A percentile compares a stretch with the other conserved stretches of the same genome.
These are phyloP conservation scores for Zeugodacus cucurbitae DNA, from an alignment of 1,140 invertebrate species.

Conservation along the genomic window DNA sequence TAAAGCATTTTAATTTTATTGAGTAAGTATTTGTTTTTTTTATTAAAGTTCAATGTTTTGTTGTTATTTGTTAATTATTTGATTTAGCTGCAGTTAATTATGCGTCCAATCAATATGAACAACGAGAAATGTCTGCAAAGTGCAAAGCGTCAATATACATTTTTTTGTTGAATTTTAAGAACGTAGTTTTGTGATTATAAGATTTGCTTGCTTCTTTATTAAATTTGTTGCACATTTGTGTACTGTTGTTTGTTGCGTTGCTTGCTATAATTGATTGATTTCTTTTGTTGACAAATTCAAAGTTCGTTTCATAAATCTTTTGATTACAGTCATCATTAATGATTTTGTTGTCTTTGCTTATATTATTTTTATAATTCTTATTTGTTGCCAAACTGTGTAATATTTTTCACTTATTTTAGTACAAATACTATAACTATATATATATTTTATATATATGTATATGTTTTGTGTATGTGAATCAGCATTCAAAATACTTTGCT, in stretches of 20 bases:
- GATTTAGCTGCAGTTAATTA: neutral
- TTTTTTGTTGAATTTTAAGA: neutral
- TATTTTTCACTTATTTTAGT: neutral
- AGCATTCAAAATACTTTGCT: neutral
- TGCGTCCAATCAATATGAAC: neutral
- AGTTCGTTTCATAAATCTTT: slow-evolving; percentile 37
- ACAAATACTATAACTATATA: neutral
- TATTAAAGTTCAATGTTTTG: neutral
- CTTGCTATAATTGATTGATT: slow-evolving; percentile 26
- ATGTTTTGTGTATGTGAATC: neutral
- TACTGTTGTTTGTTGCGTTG: slow-evolving; percentile 9
- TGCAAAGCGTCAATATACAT: neutral
- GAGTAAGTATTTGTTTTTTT: neutral
- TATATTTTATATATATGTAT: neutral
- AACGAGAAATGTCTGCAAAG: neutral
- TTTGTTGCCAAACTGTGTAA: neutral
- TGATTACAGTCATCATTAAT: slow-evolving; percentile 25
- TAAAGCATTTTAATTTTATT: slow-evolving; percentile 27
- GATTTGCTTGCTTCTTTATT: neutral
- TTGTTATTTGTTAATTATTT: slow-evolving; percentile 1
- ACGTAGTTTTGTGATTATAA: neutral
- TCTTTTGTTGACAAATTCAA: slow-evolving; percentile 25
- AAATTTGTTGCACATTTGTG: neutral
- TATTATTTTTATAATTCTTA: neutral
- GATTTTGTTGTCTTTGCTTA: slow-evolving; percentile 2